phyloP scores from a whole-genome alignment of 2,888 invertebrate genomes.

The Therioaphis trifolii region DNA sequence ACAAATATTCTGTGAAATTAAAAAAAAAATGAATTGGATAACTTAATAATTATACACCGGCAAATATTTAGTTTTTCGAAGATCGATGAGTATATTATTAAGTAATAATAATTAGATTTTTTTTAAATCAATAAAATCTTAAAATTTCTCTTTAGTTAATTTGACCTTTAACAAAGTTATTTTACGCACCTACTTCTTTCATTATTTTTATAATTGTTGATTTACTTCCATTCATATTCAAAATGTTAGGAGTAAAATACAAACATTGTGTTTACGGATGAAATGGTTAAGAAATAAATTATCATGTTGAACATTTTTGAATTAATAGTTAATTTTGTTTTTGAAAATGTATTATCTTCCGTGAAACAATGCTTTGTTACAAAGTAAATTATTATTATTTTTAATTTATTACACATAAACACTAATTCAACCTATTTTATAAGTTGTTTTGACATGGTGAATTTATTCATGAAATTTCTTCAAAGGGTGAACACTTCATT shows the following conservation, averaged over 20 bases:
- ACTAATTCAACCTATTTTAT: not conserved
- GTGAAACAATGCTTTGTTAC: not conserved
- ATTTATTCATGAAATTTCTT: not conserved
- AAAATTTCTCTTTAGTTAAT: too few relatives aligned
- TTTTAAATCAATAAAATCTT: too few relatives aligned
- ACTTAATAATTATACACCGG: too few relatives aligned
- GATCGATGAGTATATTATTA: too few relatives aligned
- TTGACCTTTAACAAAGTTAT: too few relatives aligned
- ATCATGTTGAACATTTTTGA: not conserved
- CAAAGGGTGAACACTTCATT: not conserved
- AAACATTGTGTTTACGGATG: not conserved
- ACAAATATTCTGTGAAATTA: too few relatives aligned
- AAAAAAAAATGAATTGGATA: too few relatives aligned
- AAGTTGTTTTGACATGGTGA: not conserved
- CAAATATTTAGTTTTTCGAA: too few relatives aligned
- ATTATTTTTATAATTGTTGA: not conserved
- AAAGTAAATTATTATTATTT: not conserved
- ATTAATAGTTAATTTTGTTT: not conserved
- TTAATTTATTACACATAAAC: not conserved
- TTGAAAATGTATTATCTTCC: not conserved
- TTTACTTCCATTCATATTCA: too few relatives aligned
- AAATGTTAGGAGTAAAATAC: too few relatives aligned
- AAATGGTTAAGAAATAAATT: not conserved
- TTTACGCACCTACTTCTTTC: too few relatives aligned
- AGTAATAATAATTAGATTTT: too few relatives aligned